phyloP scores from a whole-genome alignment of 2,113 vertebrate genomes.

The Cynocephalus volans region DNA sequence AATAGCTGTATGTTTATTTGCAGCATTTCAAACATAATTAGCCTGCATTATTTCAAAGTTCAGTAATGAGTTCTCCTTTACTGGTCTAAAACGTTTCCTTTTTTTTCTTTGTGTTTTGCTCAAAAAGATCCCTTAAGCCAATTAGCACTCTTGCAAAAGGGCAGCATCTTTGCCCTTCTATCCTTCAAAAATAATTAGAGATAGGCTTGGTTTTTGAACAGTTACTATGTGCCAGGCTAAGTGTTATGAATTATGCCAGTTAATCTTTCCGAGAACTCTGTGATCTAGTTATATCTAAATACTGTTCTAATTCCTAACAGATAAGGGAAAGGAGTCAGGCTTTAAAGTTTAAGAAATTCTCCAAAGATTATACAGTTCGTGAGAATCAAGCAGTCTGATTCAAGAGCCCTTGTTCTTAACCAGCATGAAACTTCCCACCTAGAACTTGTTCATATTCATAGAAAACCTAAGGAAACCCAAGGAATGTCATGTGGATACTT shows the following conservation, averaged over 20 bases:
- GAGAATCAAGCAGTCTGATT: background rate
- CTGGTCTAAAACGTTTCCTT: background rate
- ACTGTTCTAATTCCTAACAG: background rate
- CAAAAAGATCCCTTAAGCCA: background rate
- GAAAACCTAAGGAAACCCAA: background rate
- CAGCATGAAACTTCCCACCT: background rate
- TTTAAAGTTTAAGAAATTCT: background rate
- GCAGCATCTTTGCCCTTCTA: background rate
- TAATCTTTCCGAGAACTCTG: constrained; percentile 32
- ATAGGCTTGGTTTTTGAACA: background rate
- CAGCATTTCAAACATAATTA: constrained; percentile 23
- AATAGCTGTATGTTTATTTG: background rate
- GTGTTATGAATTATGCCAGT: constrained; percentile 14
- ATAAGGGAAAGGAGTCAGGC: background rate
- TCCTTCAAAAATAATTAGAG: background rate
- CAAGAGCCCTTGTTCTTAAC: background rate
- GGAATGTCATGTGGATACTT: background rate
- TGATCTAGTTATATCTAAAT: constrained; percentile 7
- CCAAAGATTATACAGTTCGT: background rate
- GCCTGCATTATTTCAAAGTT: background rate
- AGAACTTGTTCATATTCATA: background rate
- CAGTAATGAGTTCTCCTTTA: background rate
- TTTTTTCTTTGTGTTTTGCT: constrained; percentile 33
- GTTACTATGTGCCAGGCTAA: background rate
- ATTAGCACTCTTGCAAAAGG: background rate